phyloP scores from a whole-genome alignment of 2,888 invertebrate species.

The Macrosoma leucophasiata region DNA sequence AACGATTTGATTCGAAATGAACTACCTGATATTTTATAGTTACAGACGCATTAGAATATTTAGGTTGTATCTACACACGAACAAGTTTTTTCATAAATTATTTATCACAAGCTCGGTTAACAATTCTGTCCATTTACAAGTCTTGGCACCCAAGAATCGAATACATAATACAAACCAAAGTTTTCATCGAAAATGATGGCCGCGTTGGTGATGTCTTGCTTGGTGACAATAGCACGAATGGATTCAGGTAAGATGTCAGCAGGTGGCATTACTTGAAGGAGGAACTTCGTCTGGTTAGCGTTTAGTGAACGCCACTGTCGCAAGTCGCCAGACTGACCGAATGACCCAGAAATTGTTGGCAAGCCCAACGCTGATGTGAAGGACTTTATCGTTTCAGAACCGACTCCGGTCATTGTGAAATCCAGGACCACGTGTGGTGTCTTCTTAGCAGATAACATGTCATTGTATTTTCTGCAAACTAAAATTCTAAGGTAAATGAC shows the following conservation, averaged over 20 bases:
- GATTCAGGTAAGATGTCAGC: conserved; percentile 90
- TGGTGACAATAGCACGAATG: conserved; percentile 85
- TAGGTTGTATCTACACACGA: no score
- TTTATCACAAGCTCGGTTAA: no score
- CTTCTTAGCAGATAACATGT: conserved; percentile 77
- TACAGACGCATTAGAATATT: no score
- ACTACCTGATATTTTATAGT: no score
- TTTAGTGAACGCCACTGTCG: conserved; percentile 87
- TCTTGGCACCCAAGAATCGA: no score
- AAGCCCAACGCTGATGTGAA: conserved; percentile 86
- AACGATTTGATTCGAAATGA: no score
- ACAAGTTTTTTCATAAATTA: no score
- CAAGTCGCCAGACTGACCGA: conserved; percentile 89
- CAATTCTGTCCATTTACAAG: conserved; percentile 7
- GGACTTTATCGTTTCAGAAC: conserved; percentile 90
- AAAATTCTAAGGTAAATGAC: conserved; percentile 14
- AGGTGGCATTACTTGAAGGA: conserved; percentile 90
- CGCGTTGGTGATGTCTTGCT: conserved; percentile 92
- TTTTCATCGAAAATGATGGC: conserved; percentile 93
- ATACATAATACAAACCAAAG: conserved; percentile 77
- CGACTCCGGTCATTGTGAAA: conserved; percentile 86
- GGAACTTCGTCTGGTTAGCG: conserved; percentile 81
- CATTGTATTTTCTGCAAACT: conserved; percentile 85
- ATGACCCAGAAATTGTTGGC: conserved; percentile 90
- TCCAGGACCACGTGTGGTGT: conserved; percentile 88